phyloP scores from a whole-genome alignment of 2,113 vertebrate genomes.

The Crocuta crocuta region DNA sequence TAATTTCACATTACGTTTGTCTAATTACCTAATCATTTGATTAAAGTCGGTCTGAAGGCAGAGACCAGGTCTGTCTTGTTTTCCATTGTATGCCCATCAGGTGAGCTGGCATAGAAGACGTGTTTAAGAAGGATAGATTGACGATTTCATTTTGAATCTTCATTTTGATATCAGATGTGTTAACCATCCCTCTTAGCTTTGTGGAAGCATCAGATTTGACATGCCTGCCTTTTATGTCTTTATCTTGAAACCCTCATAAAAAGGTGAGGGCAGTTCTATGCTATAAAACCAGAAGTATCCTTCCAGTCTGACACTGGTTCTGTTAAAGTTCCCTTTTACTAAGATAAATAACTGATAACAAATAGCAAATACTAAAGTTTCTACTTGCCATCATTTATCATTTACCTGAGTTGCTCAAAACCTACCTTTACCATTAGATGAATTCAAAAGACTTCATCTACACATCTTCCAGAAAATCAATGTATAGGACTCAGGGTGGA shows the following conservation, averaged over 20 bases:
- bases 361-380: not conserved
- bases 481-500: not conserved
- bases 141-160: not conserved
- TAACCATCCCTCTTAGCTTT: not conserved
- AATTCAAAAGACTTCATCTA: not conserved
- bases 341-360: not conserved
- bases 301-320: not conserved
- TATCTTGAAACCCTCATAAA: not conserved
- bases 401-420: slow-evolving; percentile 38
- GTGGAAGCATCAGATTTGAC: not conserved
- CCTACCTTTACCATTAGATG: not conserved
- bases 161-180: not conserved
- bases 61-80: not conserved
- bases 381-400: not conserved
- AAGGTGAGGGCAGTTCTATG: not conserved
- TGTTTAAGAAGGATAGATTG: not conserved
- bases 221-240: not conserved
- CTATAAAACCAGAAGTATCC: not conserved
- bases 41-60: not conserved
- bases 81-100: not conserved
- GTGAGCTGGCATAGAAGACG: not conserved
- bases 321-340: not conserved
- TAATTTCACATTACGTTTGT: not conserved
- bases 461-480: slow-evolving; percentile 16
- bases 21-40: not conserved